Percentiles rank a stretch among this genome's conserved stretches.
Evolutionary conservation across 2,888 invertebrate species (phyloP).

Genomic region (Fragum fragum): DNA sequence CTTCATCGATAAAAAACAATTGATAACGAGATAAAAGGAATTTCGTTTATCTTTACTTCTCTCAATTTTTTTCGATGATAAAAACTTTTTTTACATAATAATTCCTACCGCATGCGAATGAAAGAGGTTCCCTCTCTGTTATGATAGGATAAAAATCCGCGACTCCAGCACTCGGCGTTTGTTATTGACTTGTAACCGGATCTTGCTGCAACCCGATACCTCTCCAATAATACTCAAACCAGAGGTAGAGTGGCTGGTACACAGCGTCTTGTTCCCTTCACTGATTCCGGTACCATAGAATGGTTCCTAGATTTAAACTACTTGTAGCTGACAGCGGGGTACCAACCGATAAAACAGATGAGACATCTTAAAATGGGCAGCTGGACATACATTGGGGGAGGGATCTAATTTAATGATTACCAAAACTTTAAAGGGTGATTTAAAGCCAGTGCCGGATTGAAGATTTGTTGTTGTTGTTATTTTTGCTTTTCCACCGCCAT

Average conservation of each 20-base stretch:
- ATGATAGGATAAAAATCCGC: slow-evolving; percentile 44
- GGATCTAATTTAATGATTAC: too few relatives aligned
- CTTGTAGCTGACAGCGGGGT: too few relatives aligned
- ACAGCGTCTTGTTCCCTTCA: slow-evolving; percentile 1
- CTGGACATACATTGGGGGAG: too few relatives aligned
- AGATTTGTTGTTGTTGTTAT: too few relatives aligned
- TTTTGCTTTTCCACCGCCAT: too few relatives aligned
- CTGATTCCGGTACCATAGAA: background rate
- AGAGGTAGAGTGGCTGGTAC: slow-evolving; percentile 31
- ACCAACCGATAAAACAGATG: too few relatives aligned
- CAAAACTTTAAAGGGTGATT: too few relatives aligned
- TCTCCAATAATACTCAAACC: slow-evolving; percentile 48
- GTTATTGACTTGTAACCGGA: slow-evolving; percentile 62
- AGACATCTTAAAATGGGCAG: too few relatives aligned
- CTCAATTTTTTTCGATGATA: too few relatives aligned
- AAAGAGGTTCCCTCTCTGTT: slow-evolving; percentile 32
- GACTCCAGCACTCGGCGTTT: slow-evolving; percentile 45
- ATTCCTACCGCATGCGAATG: slow-evolving; percentile 43
- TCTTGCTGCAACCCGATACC: slow-evolving; percentile 52
- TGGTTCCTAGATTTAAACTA: background rate
- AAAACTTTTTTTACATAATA: slow-evolving; percentile 22
- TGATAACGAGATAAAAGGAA: too few relatives aligned
- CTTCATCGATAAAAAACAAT: background rate
- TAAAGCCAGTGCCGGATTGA: too few relatives aligned
- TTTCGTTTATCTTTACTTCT: too few relatives aligned